A percentile compares a stretch with the other conserved stretches of the same genome.
Conservation (phyloP, 1,140 invertebrate species). For the Eueides isabella region DNA sequence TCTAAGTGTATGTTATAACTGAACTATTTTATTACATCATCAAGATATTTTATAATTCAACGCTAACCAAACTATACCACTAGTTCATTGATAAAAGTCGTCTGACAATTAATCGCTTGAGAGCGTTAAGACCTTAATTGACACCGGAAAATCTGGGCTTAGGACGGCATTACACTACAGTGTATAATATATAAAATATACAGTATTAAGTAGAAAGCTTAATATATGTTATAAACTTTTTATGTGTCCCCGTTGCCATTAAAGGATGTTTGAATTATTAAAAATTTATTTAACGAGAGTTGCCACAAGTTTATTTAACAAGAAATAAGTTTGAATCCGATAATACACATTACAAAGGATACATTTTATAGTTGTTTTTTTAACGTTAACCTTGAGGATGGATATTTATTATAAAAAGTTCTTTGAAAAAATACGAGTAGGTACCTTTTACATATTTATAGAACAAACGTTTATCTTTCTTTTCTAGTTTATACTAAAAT, state of each 20-base stretch:
- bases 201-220: slow-evolving; percentile 7
- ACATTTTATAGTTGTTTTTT: not conserved
- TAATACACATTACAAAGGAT: too few relatives aligned
- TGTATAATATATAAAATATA: not conserved
- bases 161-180: slow-evolving; percentile 11
- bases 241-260: not conserved
- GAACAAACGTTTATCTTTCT: not conserved
- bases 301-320: not conserved
- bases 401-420: not conserved
- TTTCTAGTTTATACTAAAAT: not conserved
- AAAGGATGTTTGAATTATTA: not conserved
- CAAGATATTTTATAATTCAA: not conserved
- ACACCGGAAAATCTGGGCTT: slow-evolving; percentile 23
- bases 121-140: slow-evolving; percentile 41
- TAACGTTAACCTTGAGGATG: not conserved
- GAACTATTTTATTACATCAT: too few relatives aligned
- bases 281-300: not conserved
- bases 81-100: slow-evolving; percentile 44
- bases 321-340: not conserved
- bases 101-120: slow-evolving; percentile 40
- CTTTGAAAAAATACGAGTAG: not conserved
- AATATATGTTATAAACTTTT: not conserved
- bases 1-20: too few relatives aligned
- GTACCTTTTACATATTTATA: not conserved
- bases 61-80: slow-evolving; percentile 16